Conservation (phyloP, 2,113 vertebrate species). For the crab-eating macaque (Macaca fascicularis) region T2T-MFA8v1.1 NC_088385.1:53205001-53205500, state of each 20-base stretch:
- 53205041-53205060: too few species aligned
- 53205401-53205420: background rate
- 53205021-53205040: background rate
- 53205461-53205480: constrained; percentile 4
- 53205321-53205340: background rate
- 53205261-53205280: background rate
- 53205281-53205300: constrained; percentile 33
- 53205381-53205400: background rate
- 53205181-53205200: background rate
- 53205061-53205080: background rate
- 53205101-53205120: background rate
- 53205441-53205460: constrained; percentile 36
- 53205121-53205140: background rate
- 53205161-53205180: background rate
- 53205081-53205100: background rate
- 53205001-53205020: background rate
- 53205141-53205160: background rate
- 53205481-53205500: background rate
- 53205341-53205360: background rate
- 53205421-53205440: background rate
- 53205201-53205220: background rate
- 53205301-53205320: background rate
- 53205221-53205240: background rate
- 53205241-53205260: background rate
- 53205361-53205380: background rate